Base-by-base conservation (phyloP, 2,113 vertebrate species). In the Oncorhynchus tshawytscha region DNA sequence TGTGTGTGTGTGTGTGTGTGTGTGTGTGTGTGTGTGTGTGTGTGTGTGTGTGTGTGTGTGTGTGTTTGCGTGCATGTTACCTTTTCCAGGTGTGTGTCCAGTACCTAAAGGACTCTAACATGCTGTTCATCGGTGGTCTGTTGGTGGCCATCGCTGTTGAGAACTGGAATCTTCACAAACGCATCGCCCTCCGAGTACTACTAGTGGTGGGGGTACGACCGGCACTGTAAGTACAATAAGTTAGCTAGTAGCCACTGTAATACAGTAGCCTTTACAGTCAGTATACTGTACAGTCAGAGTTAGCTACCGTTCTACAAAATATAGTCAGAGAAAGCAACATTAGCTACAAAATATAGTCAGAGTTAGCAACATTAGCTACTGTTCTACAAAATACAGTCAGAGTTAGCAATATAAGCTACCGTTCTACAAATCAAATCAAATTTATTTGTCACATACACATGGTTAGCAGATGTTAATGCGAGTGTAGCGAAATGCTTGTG, bases 111-210 rank as follows among this genome's bases (percentile, higher is more conserved):
- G 96, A 99, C 91, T 91, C 90, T 15, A 98, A 95, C 70, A 92
- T 99, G 94, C 92, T 99, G 59, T 98, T 97, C 69, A 34, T 98
- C 0, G 97, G 97, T 1, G 97, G 97, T 0, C 83, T 99, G 85
- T 70, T 99, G 86, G 91, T 99, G 88, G 97, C 97, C 75, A 92
- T 96, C 0, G 92, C 96, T 0, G 95, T 99, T 4, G 97, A 99
- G 85, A 69, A 88, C 1, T 97, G 97, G 95, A 86, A 96, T 48
- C 93, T 99, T 18, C 97, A 99, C 81, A 96, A 95, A 45, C 95
- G 97, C 2, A 94, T 99, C 0, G 97, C 97, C 70, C 93, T 99
- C 59, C 5, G 80, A 0, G 94, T 97, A 34, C 87, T 99, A 78
- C 94, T 97, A 74, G 1, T 95, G 66, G 81, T 95, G 0, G 97